phyloP scores from a whole-genome alignment of 1,140 invertebrate species.

The Fopius arisanus region DNA sequence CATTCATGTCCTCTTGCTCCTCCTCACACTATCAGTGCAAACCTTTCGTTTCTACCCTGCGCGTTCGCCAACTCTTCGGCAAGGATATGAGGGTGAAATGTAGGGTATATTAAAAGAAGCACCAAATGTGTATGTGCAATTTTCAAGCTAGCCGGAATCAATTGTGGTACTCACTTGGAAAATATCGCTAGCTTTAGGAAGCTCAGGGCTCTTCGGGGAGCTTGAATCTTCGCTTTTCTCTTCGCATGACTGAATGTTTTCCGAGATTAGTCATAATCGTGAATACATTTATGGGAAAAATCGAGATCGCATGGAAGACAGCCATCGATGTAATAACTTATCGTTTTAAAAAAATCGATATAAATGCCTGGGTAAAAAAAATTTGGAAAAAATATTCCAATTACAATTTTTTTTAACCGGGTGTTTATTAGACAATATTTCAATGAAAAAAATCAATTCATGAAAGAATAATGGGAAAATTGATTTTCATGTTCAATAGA shows the following conservation, averaged over 20 bases:
- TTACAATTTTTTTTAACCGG: too few species aligned
- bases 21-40: neutral
- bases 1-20: neutral
- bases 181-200: conserved; percentile 2
- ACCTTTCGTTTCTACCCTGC: neutral
- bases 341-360: too few species aligned
- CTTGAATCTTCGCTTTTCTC: neutral
- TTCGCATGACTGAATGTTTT: neutral
- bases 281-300: neutral
- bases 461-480: too few species aligned
- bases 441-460: too few species aligned
- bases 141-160: neutral
- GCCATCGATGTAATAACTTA: too few species aligned
- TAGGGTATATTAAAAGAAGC: neutral
- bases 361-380: too few species aligned
- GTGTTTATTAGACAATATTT: too few species aligned
- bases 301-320: too few species aligned
- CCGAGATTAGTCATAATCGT: neutral
- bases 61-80: neutral
- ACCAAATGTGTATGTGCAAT: neutral
- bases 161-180: neutral
- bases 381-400: too few species aligned
- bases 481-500: too few species aligned
- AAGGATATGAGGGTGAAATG: neutral
- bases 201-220: neutral